Base-by-base conservation (phyloP, 2,797 vertebrate genomes). In the Eospalax fontanierii region DNA sequence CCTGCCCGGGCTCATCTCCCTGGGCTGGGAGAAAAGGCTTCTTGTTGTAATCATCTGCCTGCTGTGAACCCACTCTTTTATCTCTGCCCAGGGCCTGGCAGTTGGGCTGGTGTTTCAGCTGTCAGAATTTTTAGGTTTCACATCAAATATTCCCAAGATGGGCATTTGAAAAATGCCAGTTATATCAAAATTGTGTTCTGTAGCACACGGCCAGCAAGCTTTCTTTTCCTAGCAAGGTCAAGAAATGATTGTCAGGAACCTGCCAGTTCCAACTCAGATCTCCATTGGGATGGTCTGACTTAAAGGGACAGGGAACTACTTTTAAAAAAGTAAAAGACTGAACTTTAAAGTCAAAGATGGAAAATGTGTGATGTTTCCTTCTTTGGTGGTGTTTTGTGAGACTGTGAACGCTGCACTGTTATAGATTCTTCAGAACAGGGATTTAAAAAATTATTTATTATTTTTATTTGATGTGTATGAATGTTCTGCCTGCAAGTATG, bases 81-180 rank as follows among this genome's bases (percentile, higher is more conserved):
- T 97, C 96, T 97, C 95, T 95, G 92, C 97, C 90, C 94, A 93
- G 95, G 89, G 83, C 88, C 94, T 96, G 96, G 94, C 96, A 96
- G 90, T 87, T 14, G 76, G 84, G 80, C 90, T 79, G 80, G 76
- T 33, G 66, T 82, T 87, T 92, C 81, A 89, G 92, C 96, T 97
- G 97, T 96, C 96, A 97, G 90, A 96, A 93, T 96, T 73, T 91
- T 78, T 35, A 89, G 76, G 85, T 93, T 96, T 97, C 86, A 93
- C 94, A 94, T 94, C 6, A 59, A 86, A 82, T 96, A 93, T 94
- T 94, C 92, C 85, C 89, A 94, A 96, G 94, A 97, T 90, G 96
- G 87, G 96, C 92, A 97, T 95, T 87, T 57, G 93, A 97, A 92
- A 97, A 97, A 97, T 94, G 95, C 95, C 96, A 96, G 76, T 93